Conservation (phyloP, 2,113 vertebrate genomes). For the Benitochromis conjunctus region DNA sequence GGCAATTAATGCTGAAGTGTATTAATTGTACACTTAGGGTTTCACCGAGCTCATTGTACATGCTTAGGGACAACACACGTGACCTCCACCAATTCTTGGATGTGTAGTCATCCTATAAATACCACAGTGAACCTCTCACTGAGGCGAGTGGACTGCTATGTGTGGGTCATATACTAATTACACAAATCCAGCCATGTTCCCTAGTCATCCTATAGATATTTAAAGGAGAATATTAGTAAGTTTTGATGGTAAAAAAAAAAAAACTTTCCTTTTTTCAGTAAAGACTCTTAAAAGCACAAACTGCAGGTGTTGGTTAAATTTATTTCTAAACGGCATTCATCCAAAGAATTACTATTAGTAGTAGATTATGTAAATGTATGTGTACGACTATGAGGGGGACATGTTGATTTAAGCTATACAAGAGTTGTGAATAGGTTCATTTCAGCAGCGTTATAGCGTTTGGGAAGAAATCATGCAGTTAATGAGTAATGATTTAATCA, state of each 20-base stretch:
- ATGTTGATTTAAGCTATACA: background rate
- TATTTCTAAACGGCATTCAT: background rate
- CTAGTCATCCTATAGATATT: background rate
- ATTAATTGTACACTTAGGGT: background rate
- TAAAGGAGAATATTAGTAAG: background rate
- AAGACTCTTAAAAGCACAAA: background rate
- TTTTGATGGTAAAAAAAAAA: background rate
- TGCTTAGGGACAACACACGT: constrained; percentile 34
- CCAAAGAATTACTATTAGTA: background rate
- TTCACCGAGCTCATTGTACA: background rate
- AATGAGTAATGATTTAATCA: background rate
- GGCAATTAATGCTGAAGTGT: background rate
- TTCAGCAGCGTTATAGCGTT: background rate
- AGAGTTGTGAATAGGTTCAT: background rate
- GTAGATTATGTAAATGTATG: background rate
- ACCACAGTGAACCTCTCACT: constrained; percentile 17
- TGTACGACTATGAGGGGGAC: background rate
- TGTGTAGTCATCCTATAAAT: constrained; percentile 64
- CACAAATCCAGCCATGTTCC: background rate
- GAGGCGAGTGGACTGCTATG: background rate
- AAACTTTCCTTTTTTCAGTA: background rate
- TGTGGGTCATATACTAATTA: background rate
- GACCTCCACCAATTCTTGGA: constrained; percentile 62
- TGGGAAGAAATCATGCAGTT: background rate
- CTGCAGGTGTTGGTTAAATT: background rate